Evolutionary conservation across 2,888 invertebrate species (phyloP), one percentile per base, ranked within the genome.

Genomic region (Hirtodrosophila confusa): DNA sequence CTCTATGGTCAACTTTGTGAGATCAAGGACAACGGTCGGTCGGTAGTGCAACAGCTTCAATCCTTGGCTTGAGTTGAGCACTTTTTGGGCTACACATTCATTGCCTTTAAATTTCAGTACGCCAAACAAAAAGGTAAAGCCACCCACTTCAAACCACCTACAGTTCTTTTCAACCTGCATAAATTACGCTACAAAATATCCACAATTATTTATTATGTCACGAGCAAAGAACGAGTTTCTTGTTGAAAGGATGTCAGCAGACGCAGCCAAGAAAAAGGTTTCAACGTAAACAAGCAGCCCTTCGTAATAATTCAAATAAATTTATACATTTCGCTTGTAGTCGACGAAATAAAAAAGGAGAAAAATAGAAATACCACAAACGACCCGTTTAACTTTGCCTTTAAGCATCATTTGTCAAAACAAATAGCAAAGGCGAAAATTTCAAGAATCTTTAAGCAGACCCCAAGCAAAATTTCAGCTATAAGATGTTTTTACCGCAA

Each of bases 171-270:
- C 64, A 70, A 63, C 74, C 62, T 65, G 69, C 80, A 80, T 80
- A 79, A 80, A 83, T 80, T 79, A 83, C 63, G 63, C 63, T 31
- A 33, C 50, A 43, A 70, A 71, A 66, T 69, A 58, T 40, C 49
- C 63, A 67, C 74, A 79, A 71, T 80, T 80, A 80, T 79, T 80
- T 79, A 83, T 83, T 69, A 68, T 75, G 67, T 65, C 71, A 69
- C 55, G 54, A 56, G 56, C 60, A 65, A 61, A 23, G 56, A 50
- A 69, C 61, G 48, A 79, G 55, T 68, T 65, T 63, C 35, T 50
- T 64, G 82, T 62, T 79, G 82, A 82, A 80, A 62, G 74, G 51
- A 61, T 63, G 62, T 69, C 72, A 67, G 62, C 47, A 54, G 55
- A 44, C 40, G 49, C 40, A 44, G 17, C 31, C 53, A 37, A 53